phyloP scores from a whole-genome alignment of 2,888 invertebrate genomes.

The Lochmaea capreae region DNA sequence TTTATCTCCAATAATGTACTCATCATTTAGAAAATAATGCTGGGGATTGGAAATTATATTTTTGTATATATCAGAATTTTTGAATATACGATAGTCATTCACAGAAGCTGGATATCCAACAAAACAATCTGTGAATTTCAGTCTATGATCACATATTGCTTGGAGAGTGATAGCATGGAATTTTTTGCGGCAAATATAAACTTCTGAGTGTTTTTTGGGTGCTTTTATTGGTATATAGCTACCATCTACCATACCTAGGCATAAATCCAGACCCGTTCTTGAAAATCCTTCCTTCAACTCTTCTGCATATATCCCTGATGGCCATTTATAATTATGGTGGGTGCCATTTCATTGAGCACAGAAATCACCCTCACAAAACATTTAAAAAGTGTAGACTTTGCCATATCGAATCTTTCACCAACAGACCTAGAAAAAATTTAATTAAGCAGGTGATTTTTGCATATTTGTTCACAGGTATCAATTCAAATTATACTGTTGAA shows the following conservation, averaged over 20 bases:
- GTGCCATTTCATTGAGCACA: constrained; percentile 8
- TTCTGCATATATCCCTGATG: constrained; percentile 32
- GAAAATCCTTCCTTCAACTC: constrained; percentile 30
- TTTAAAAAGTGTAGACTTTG: constrained; percentile 34
- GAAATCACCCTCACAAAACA: constrained; percentile 29
- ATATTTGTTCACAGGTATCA: background rate
- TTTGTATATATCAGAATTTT: constrained; percentile 49
- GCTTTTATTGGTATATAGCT: constrained; percentile 50
- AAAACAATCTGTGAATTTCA: constrained; percentile 48
- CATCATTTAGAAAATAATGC: constrained; percentile 23
- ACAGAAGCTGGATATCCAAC: constrained; percentile 52
- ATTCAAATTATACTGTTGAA: no score
- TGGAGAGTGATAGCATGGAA: constrained; percentile 49
- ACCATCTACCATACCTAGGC: constrained; percentile 47
- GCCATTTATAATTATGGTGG: constrained; percentile 40
- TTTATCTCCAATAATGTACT: constrained; percentile 50
- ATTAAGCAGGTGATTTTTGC: constrained; percentile 1
- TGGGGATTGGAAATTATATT: constrained; percentile 27
- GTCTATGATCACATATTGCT: constrained; percentile 45
- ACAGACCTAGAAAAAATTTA: constrained; percentile 37
- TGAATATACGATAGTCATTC: constrained; percentile 47
- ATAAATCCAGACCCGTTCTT: constrained; percentile 12
- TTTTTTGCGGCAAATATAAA: constrained; percentile 45
- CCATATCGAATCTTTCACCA: constrained; percentile 37
- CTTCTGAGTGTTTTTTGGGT: constrained; percentile 44